Evolutionary conservation across 2,113 vertebrate genomes (phyloP), one percentile per base, ranked within the genome.

Genomic region (Urocolius indicus): DNA sequence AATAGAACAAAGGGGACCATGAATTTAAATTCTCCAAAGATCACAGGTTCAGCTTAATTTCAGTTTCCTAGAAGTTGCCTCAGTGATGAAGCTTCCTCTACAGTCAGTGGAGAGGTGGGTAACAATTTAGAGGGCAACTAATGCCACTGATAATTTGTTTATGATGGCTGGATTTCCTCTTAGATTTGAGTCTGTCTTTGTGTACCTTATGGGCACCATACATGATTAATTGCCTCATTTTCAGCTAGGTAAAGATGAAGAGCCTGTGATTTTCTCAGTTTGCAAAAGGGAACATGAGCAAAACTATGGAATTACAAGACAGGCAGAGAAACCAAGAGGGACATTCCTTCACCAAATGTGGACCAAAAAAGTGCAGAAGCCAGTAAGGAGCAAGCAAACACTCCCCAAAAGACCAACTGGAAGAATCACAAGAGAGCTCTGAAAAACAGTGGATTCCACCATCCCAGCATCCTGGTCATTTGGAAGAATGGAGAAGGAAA

Each of bases 181-280:
- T 32, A 66, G 41, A 49, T 27, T 5, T 19, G 46, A 91, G 68
- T 9, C 74, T 57, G 45, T 69, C 55, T 78, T 57, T 20, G 8
- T 8, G 16, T 18, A 23, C 29, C 19, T 14, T 1, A 57, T 0
- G 0, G 11, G 29, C 32, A 84, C 8, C 11, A 67, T 13, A 21
- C 8, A 5, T 21, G 3, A 90, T 76, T n/a, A 32, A 55, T 48
- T 36, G 36, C 61, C 45, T 87, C 34, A 43, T 32, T 78, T 82
- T 74, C 13, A 61, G 32, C 26, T 9, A 71, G 26, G 58, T 38
- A 82, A 84, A 72, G 45, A 55, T 78, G 34, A 26, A 84, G 19
- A 87, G 57, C 8, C 32, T 84, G 34, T 55, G 66, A 75, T 43
- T 72, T 85, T 75, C 38, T 59, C 23, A 36, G 3, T 80, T 23